A percentile compares a stretch with the other conserved stretches of the same genome.
phyloP scores from a whole-genome alignment of 2,888 invertebrate genomes.

The Deilephila porcellus region DNA sequence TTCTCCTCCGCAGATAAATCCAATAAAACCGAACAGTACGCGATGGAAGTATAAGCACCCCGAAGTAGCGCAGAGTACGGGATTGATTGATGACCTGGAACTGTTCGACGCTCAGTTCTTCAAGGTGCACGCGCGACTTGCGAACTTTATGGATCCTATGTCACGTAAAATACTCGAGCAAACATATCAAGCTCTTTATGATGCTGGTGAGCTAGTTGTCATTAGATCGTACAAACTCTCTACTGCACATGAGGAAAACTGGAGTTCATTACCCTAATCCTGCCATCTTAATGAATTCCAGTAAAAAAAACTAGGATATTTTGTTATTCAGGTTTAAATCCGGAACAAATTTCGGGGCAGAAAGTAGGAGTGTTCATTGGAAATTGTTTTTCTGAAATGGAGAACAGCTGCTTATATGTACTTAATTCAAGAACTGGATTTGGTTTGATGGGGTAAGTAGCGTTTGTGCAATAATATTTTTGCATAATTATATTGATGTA shows the following conservation, averaged over 20 bases:
- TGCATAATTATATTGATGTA: not conserved
- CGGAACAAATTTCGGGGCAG: constrained; percentile 75
- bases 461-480: no score
- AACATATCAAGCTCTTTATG: constrained; percentile 56
- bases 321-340: constrained; percentile 77
- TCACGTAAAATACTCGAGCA: constrained; percentile 54
- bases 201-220: constrained; percentile 47
- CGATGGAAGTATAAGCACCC: constrained; percentile 56
- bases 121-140: constrained; percentile 80
- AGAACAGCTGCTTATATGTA: constrained; percentile 70
- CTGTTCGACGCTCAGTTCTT: constrained; percentile 87
- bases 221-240: not conserved
- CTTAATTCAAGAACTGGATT: constrained; percentile 36
- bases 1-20: constrained; percentile 36
- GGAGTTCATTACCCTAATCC: not conserved
- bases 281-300: no score
- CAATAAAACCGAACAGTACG: constrained; percentile 79
- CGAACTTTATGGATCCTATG: constrained; percentile 50
- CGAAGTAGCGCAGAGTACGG: constrained; percentile 83
- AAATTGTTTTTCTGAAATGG: constrained; percentile 83
- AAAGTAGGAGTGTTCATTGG: constrained; percentile 70
- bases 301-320: no score
- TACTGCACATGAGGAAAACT: not conserved
- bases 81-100: constrained; percentile 85
- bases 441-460: constrained; percentile 42